Percentiles rank a stretch among this genome's conserved stretches.
Evolutionary conservation across 2,888 invertebrate genomes (phyloP).

Genomic region (Cerceris ruficornis): DNA sequence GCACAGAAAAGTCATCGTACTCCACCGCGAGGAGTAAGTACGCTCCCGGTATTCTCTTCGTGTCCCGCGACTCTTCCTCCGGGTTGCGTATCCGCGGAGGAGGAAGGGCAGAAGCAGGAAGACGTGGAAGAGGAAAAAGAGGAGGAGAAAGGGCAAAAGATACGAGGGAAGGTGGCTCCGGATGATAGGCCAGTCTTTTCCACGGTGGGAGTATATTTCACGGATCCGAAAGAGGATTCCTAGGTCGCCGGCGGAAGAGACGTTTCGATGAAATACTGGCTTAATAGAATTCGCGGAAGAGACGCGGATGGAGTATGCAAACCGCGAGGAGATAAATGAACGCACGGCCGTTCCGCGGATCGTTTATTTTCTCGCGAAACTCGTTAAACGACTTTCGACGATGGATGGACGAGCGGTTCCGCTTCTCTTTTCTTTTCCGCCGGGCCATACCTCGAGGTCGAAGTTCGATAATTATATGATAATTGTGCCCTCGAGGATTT

Average conservation of each 20-base stretch:
- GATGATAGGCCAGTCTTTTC: too few species aligned
- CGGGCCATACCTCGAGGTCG: conserved; percentile 6
- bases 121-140: conserved; percentile 6
- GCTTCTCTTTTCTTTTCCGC: conserved; percentile 1
- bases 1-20: conserved; percentile 55
- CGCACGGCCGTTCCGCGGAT: conserved; percentile 14
- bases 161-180: neutral
- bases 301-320: conserved; percentile 23
- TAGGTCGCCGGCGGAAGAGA: conserved; percentile 10
- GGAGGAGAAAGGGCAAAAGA: conserved; percentile 8
- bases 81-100: too few species aligned
- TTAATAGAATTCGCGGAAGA: conserved; percentile 35
- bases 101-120: conserved; percentile 10
- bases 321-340: conserved; percentile 23
- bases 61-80: conserved; percentile 16
- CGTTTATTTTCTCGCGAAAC: conserved; percentile 24
- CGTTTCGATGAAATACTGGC: conserved; percentile 25
- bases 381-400: conserved; percentile 26
- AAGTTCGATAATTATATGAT: conserved; percentile 23
- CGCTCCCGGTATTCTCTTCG: conserved; percentile 49
- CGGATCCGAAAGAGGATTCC: conserved; percentile 10
- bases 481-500: conserved; percentile 9
- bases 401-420: neutral
- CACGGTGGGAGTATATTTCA: neutral
- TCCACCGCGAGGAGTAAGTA: conserved; percentile 37